Percentiles rank a stretch among this genome's conserved stretches.
Conservation (phyloP, 2,888 invertebrate genomes). For the Ormyrus pomaceus region DNA sequence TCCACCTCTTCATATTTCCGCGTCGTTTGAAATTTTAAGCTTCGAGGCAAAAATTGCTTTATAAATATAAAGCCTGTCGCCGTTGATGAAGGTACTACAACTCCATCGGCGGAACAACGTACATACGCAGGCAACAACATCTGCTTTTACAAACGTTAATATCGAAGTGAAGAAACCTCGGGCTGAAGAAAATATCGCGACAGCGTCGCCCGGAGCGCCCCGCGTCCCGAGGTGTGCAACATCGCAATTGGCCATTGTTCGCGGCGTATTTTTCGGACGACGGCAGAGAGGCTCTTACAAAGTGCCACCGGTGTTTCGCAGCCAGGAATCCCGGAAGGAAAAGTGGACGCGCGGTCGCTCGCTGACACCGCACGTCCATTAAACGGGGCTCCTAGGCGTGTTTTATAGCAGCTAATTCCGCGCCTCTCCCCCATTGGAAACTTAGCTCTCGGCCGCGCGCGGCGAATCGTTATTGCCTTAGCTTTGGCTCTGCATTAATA, state of each 20-base stretch:
- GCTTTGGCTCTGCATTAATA: slow-evolving; percentile 69
- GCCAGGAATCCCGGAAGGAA: slow-evolving; percentile 66
- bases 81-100: too few species aligned
- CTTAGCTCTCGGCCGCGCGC: slow-evolving; percentile 56
- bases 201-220: too few species aligned
- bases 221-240: too few species aligned
- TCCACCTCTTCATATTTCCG: too few species aligned
- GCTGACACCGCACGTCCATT: slow-evolving; percentile 63
- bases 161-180: too few species aligned
- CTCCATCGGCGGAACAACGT: too few species aligned
- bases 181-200: too few species aligned
- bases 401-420: slow-evolving; percentile 64
- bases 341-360: slow-evolving; percentile 49
- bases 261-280: not conserved
- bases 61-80: too few species aligned
- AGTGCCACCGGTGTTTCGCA: slow-evolving; percentile 40
- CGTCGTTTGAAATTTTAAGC: too few species aligned
- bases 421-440: slow-evolving; percentile 22
- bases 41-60: too few species aligned
- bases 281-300: not conserved
- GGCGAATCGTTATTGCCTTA: slow-evolving; percentile 68
- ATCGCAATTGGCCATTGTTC: slow-evolving; percentile 34
- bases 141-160: too few species aligned
- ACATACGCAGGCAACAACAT: too few species aligned
- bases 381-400: slow-evolving; percentile 61